Percentiles rank a stretch among this genome's conserved stretches.
These are phyloP conservation scores for Serilophus lunatus DNA, from an alignment of 2,113 vertebrate species.

Conservation along the genomic window DNA sequence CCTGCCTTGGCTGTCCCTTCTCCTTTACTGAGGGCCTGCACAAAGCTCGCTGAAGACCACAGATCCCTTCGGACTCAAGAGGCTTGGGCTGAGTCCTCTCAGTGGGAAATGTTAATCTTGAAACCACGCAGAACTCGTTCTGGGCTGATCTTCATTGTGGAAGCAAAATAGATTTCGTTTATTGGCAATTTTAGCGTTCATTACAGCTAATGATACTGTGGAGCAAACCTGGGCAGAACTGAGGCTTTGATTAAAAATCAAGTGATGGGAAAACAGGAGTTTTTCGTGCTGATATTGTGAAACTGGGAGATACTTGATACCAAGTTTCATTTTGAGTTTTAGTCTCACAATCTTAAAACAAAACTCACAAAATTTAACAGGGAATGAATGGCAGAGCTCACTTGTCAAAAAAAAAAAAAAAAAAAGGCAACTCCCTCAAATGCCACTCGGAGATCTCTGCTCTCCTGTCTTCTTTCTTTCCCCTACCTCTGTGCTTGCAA, in stretches of 20 bases:
- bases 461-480: background rate
- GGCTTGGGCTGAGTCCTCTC: background rate
- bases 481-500: background rate
- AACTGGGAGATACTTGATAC: background rate
- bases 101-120: background rate
- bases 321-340: background rate
- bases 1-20: background rate
- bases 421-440: background rate
- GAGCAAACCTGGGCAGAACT: background rate
- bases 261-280: background rate
- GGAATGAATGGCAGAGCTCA: background rate
- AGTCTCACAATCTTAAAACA: background rate
- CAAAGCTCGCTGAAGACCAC: background rate
- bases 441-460: fast-evolving
- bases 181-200: background rate
- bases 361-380: background rate
- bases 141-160: background rate
- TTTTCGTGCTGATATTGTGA: background rate
- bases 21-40: background rate
- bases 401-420: too few relatives aligned
- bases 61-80: background rate
- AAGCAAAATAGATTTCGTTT: background rate
- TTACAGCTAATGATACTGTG: background rate
- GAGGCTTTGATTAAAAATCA: background rate
- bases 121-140: background rate